Conservation (phyloP, 2,888 invertebrate genomes). For the Drymonia ruficornis region DNA sequence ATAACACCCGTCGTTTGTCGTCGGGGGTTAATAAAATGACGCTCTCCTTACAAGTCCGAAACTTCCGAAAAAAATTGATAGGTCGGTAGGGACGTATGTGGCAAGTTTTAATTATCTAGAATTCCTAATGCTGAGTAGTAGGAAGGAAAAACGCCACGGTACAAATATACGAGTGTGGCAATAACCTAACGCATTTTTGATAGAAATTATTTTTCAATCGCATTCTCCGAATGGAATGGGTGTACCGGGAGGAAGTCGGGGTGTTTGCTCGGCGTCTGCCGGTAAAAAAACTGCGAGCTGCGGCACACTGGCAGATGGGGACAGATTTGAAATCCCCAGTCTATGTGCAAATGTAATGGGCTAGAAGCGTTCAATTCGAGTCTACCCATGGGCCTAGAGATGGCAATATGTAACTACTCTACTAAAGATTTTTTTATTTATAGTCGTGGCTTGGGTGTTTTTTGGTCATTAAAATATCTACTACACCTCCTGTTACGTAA, state of each 20-base stretch:
- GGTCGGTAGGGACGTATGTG: too few species aligned
- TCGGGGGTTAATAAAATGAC: too few species aligned
- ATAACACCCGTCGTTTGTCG: too few species aligned
- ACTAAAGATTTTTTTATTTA: too few species aligned
- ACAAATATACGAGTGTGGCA: not conserved
- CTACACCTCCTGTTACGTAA: too few species aligned
- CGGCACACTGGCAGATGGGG: not conserved
- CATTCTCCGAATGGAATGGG: not conserved
- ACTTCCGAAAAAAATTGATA: too few species aligned
- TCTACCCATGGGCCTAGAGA: too few species aligned
- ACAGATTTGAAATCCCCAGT: not conserved
- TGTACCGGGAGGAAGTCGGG: not conserved
- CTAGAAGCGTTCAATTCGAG: not conserved
- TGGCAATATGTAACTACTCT: too few species aligned
- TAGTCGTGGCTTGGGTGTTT: too few species aligned
- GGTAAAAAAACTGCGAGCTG: not conserved
- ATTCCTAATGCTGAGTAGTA: not conserved
- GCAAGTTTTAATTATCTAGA: too few species aligned
- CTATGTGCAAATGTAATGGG: not conserved
- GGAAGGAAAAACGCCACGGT: not conserved
- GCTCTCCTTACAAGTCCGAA: too few species aligned
- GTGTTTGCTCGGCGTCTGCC: not conserved
- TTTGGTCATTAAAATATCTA: too few species aligned
- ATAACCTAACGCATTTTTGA: not conserved
- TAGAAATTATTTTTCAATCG: not conserved